Evolutionary conservation across 2,888 invertebrate genomes (phyloP).

Genomic region (Drosophila buzzatii): DNA sequence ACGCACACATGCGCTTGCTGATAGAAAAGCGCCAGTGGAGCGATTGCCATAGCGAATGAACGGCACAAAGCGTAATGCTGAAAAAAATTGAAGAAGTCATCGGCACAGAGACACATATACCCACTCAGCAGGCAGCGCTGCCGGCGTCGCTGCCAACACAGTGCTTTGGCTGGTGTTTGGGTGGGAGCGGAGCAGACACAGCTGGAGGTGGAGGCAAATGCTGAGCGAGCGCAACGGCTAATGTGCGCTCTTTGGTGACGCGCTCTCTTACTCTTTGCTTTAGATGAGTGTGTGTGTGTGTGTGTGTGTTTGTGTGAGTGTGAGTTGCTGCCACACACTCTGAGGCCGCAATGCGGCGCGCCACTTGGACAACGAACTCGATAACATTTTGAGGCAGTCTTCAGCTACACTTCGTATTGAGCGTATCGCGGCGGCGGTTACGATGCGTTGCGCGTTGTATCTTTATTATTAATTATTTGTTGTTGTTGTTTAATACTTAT

Average conservation of each 20-base stretch:
- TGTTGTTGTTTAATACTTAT: slow-evolving; percentile 76
- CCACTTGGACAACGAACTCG: slow-evolving; percentile 84
- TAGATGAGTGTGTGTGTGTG: slow-evolving; percentile 15
- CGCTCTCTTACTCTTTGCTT: slow-evolving; percentile 12
- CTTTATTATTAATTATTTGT: slow-evolving; percentile 80
- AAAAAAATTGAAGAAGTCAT: slow-evolving; percentile 77
- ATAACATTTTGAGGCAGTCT: slow-evolving; percentile 86
- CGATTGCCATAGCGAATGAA: slow-evolving; percentile 80
- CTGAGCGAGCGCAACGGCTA: slow-evolving; percentile 47
- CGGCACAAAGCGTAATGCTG: slow-evolving; percentile 72
- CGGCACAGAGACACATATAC: slow-evolving; percentile 85
- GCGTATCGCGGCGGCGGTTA: slow-evolving; percentile 85
- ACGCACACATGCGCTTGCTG: slow-evolving; percentile 16
- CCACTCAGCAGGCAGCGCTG: slow-evolving; percentile 76
- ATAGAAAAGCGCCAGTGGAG: slow-evolving; percentile 52
- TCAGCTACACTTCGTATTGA: slow-evolving; percentile 86
- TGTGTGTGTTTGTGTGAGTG: slow-evolving; percentile 26
- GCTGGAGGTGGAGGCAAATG: slow-evolving; percentile 12
- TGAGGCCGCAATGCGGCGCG: slow-evolving; percentile 73
- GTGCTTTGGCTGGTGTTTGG: slow-evolving; percentile 32
- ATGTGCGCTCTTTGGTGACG: slow-evolving; percentile 34
- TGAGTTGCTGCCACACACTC: slow-evolving; percentile 62
- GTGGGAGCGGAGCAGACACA: slow-evolving; percentile 1
- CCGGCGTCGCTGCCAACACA: slow-evolving; percentile 23
- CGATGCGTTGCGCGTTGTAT: slow-evolving; percentile 82